Percentiles rank a stretch among this genome's conserved stretches.
Evolutionary conservation across 2,888 invertebrate species (phyloP).

Genomic region (Notocelia uddmanniana): DNA sequence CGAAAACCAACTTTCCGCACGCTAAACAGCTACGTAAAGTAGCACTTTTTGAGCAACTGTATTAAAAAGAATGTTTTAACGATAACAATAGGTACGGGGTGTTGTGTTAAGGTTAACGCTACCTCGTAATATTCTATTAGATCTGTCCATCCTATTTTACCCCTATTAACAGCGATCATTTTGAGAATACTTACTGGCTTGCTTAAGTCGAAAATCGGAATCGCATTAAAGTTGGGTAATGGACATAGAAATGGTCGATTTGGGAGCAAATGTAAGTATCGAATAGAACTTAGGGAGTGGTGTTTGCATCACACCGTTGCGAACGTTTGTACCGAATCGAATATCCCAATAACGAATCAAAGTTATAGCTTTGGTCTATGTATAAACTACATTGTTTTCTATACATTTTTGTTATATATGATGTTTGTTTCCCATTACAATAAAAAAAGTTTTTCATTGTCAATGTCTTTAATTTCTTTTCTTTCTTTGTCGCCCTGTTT

Average conservation of each 20-base stretch:
- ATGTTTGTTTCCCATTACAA: no score
- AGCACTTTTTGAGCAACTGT: no score
- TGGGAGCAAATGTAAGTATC: conserved; percentile 65
- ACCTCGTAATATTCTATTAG: not conserved
- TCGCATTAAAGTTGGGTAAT: conserved; percentile 69
- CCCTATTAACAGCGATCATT: conserved; percentile 22
- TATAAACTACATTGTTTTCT: no score
- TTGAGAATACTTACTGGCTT: conserved; percentile 28
- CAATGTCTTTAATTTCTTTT: no score
- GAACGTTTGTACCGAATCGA: conserved; percentile 40
- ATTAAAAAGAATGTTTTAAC: conserved; percentile 7
- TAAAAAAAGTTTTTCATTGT: no score
- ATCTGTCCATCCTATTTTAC: conserved; percentile 8
- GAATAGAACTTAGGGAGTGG: conserved; percentile 54
- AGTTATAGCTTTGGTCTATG: no score
- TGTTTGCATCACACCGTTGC: conserved; percentile 57
- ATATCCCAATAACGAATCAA: not conserved
- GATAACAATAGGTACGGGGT: not conserved
- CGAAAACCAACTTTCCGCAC: no score
- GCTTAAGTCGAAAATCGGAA: conserved; percentile 59
- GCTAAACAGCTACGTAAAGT: no score
- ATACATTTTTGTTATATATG: no score
- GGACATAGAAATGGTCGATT: conserved; percentile 70
- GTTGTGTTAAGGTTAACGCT: not conserved
- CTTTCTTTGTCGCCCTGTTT: no score